A percentile compares a stretch with the other conserved stretches of the same genome.
phyloP scores from a whole-genome alignment of 2,888 invertebrate species.

The Cheilosia variabilis region DNA sequence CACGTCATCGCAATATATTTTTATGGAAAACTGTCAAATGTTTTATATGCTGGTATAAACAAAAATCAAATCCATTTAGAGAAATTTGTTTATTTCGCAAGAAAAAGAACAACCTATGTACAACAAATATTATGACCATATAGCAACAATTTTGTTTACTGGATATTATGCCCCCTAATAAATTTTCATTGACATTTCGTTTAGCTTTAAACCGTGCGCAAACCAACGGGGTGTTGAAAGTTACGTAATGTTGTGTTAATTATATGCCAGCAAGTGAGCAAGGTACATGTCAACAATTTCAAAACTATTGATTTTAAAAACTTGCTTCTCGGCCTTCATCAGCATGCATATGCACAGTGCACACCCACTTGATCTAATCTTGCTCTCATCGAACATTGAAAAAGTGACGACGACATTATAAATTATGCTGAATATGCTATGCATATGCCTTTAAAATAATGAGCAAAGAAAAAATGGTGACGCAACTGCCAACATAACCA shows the following conservation, averaged over 20 bases:
- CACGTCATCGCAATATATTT: neutral
- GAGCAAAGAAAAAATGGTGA: neutral
- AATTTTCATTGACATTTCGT: conserved; percentile 15
- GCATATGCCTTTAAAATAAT: neutral
- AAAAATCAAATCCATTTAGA: neutral
- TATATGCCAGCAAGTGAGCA: neutral
- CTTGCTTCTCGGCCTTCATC: conserved; percentile 3
- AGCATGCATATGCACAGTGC: neutral
- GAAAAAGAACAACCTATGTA: neutral
- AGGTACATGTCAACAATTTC: neutral
- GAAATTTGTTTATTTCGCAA: neutral
- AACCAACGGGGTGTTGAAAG: conserved; percentile 6
- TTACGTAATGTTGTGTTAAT: conserved; percentile 7
- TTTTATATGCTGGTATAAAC: neutral
- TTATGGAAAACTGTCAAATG: neutral
- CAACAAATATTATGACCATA: conserved; percentile 6
- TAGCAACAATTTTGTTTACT: neutral
- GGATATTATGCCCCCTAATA: neutral
- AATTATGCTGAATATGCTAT: conserved; percentile 24
- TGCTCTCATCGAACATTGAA: neutral
- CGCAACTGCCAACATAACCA: neutral
- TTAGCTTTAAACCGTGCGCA: neutral
- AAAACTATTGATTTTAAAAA: conserved; percentile 33
- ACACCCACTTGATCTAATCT: conserved; percentile 19
- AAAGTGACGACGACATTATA: conserved; percentile 11